Base-by-base conservation (phyloP, 2,113 vertebrate genomes). In the Bos indicus region DNA sequence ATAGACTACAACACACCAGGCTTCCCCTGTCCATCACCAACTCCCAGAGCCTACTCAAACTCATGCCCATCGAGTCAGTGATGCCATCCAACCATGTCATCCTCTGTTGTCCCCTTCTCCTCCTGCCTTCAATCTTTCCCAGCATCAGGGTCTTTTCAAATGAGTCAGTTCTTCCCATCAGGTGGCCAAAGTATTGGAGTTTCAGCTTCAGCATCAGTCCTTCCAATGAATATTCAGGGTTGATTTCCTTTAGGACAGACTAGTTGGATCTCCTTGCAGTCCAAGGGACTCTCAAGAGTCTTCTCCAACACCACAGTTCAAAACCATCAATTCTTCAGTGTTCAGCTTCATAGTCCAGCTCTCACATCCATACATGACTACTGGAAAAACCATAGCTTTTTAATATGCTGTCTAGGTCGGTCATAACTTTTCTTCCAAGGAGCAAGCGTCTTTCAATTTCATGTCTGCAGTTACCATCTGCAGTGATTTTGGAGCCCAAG, bases 51-150 rank as follows among this genome's bases (percentile, higher is more conserved):
- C 10, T 71, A 5, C 10, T 71, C n/a, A 71, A 71, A 71, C n/a
- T 23, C n/a, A 23, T 36, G n/a, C 40, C 67, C 0, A 0, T 71
- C 0, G 1, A 71, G 67, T 71, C 5, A 0, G 67, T 40, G n/a
- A 71, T 23, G 19, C n/a, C 67, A 40, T 71, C n/a, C 67, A 36
- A 36, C 67, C 67, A 71, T 71, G 10, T 71, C 67, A 71, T 23
- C n/a, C 19, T 71, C 19, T 36, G 9, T 40, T 23, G n/a, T 23
- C n/a, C 19, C 67, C n/a, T 71, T 71, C n/a, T 71, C 33, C 62
- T 67, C 33, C 33, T 36, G 33, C n/a, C n/a, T 71, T 71, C 5
- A 71, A 1, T 36, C 64, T 71, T 36, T 71, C 64, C 64, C 4
- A 71, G 64, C n/a, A 71, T 71, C 33, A 71, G n/a, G 16, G 64